These are phyloP conservation scores for Endomychus coccineus DNA, from an alignment of 2,888 invertebrate species.

Conservation along the genomic window DNA sequence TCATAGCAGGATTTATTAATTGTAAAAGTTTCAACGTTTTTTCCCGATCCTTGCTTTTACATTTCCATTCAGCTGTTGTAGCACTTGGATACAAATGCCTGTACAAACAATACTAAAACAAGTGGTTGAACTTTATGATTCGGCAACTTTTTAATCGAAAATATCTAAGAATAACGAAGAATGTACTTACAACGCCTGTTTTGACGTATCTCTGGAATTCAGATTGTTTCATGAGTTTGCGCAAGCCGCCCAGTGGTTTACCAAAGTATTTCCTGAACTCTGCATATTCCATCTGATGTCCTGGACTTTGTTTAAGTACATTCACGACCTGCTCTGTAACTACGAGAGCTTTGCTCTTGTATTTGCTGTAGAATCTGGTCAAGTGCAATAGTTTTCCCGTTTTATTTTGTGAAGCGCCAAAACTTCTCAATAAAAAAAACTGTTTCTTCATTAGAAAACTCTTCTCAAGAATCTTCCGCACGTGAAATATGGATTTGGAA, in stretches of 20 bases:
- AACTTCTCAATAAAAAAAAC: constrained; percentile 47
- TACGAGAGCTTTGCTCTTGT: constrained; percentile 48
- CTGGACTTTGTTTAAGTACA: constrained; percentile 48
- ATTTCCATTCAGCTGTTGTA: constrained; percentile 45
- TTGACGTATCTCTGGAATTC: constrained; percentile 49
- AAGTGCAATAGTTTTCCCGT: constrained; percentile 53
- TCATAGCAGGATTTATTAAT: constrained; percentile 51
- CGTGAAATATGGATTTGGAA: constrained; percentile 56
- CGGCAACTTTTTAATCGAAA: neutral
- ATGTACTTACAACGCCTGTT: constrained; percentile 38
- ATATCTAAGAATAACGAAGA: neutral
- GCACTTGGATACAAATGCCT: constrained; percentile 54
- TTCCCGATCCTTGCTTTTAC: constrained; percentile 43
- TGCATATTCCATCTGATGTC: constrained; percentile 47
- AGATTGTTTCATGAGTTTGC: constrained; percentile 48
- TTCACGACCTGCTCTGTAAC: constrained; percentile 51
- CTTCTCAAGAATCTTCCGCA: constrained; percentile 53
- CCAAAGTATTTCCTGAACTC: constrained; percentile 45
- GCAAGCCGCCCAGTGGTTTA: constrained; percentile 33
- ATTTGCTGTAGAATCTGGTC: constrained; percentile 53
- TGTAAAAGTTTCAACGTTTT: constrained; percentile 48
- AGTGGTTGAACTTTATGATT: neutral
- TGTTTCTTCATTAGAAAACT: constrained; percentile 57
- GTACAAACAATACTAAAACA: constrained; percentile 45
- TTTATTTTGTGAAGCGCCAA: constrained; percentile 39